Evolutionary conservation across 2,888 invertebrate species (phyloP), one percentile per base, ranked within the genome.

Genomic region (Oscheius sp.): DNA sequence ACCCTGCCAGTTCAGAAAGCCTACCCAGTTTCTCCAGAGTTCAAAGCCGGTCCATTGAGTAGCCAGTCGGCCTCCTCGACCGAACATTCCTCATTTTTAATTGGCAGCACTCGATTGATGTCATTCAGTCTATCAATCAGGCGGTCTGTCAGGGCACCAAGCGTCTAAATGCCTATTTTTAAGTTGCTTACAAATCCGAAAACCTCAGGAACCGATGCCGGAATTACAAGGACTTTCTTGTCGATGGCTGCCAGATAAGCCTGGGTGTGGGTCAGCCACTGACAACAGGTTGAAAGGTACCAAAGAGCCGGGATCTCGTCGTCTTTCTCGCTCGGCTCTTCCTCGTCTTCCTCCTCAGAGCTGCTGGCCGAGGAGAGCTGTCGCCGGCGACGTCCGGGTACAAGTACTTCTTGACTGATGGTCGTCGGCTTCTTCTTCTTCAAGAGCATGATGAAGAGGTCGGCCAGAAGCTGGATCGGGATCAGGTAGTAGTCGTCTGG

Each of bases 61-160:
- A 74, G 47, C 74, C 74, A 74, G 35, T 55, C 37, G 21, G 62
- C 48, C 47, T 74, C 70, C 62, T 70, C 74, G 1, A 21, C 32
- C 7, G 53, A 62, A 33, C 13, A 35, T 7, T 70, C 74, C 5
- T 70, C 74, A 35, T 32, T 53, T 60, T 47, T 62, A 21, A 74
- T 32, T 35, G 37, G 51, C 37, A 74, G n/a, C 13, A 48, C 2
- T n/a, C 21, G 58, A 1, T 62, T 21, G 11, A 74, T 35, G 10
- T 70, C 57, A 37, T 74, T 74, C 50, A 74, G 47, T n/a, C 62
- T 42, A 9, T 62, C 70, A 11, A 70, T 70, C 35, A 74, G 32
- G 11, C 51, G 55, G 50, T 68, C 68, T n/a, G 47, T 51, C 9
- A 74, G 51, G 7, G 13, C 2, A 13, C 21, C 13, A 10, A 74